phyloP scores from a whole-genome alignment of 2,797 vertebrate genomes.

The Rousettus madagascariensis region DNA sequence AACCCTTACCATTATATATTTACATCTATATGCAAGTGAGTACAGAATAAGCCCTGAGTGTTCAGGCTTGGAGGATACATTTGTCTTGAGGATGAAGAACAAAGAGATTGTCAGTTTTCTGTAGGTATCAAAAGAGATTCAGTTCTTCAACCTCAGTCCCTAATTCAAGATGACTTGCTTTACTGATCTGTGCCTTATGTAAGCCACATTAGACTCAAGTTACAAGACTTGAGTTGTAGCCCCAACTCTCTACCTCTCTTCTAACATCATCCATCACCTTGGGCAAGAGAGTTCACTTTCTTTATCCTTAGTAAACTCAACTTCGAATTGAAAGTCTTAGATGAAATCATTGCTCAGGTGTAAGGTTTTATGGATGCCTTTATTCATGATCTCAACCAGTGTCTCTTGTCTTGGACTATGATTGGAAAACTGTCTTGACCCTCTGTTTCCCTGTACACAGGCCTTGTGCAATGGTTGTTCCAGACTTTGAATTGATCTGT shows the following conservation, averaged over 20 bases:
- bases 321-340: not conserved
- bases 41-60: not conserved
- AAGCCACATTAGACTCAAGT: not conserved
- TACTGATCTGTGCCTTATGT: not conserved
- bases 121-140: not conserved
- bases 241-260: not conserved
- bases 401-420: not conserved
- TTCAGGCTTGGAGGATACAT: not conserved
- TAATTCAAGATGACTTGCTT: not conserved
- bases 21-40: not conserved
- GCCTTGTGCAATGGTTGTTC: slow-evolving; percentile 98
- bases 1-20: not conserved
- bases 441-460: slow-evolving; percentile 78
- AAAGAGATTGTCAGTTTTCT: not conserved
- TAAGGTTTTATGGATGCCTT: not conserved
- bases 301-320: not conserved
- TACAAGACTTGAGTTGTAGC: not conserved
- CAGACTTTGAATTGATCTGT: slow-evolving; percentile 98
- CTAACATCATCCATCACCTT: not conserved
- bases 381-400: not conserved
- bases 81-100: not conserved
- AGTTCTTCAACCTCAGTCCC: not conserved
- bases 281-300: accelerated
- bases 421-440: not conserved
- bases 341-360: not conserved